phyloP scores from a whole-genome alignment of 2,888 invertebrate genomes.

The Stenichneumon culpator region DNA sequence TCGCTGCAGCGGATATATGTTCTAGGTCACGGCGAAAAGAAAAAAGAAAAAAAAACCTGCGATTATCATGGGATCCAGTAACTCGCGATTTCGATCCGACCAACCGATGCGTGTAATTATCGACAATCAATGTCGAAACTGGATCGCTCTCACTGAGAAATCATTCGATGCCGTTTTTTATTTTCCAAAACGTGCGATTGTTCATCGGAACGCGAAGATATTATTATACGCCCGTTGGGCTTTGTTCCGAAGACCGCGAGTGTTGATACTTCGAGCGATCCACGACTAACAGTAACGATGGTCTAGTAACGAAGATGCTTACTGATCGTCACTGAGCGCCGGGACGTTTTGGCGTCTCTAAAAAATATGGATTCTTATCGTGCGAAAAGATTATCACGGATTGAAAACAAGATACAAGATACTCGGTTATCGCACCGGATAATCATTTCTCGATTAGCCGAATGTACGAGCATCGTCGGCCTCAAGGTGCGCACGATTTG shows the following conservation, averaged over 20 bases:
- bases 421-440: neutral
- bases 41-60: slow-evolving; percentile 5
- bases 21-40: slow-evolving; percentile 19
- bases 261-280: neutral
- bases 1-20: neutral
- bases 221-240: neutral
- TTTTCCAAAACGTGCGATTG: slow-evolving; percentile 31
- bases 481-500: neutral
- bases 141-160: slow-evolving; percentile 35
- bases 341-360: neutral
- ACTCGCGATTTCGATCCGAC: slow-evolving; percentile 40
- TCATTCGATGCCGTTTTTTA: slow-evolving; percentile 16
- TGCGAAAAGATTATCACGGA: neutral
- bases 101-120: slow-evolving; percentile 51
- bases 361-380: neutral
- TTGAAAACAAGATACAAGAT: neutral
- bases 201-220: slow-evolving; percentile 45
- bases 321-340: neutral
- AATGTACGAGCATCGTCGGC: neutral
- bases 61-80: slow-evolving; percentile 9
- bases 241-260: neutral
- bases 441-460: neutral
- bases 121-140: slow-evolving; percentile 39
- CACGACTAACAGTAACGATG: neutral
- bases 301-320: neutral